Evolutionary conservation across 2,113 vertebrate species (phyloP), one percentile per base, ranked within the genome.

Genomic region (Hepsetus odoe): DNA sequence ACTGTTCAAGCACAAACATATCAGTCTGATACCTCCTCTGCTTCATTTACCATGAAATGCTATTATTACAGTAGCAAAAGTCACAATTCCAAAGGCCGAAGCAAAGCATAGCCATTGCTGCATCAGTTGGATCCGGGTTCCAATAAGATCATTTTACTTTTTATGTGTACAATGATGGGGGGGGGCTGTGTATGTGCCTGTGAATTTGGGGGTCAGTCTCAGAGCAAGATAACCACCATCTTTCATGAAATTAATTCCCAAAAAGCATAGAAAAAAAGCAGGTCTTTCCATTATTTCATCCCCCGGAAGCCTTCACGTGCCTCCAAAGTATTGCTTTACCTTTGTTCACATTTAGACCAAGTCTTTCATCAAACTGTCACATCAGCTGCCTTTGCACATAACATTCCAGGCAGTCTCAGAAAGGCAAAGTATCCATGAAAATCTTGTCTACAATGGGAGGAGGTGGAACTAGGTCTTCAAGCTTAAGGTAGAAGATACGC

Each of bases 401-500:
- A 66, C 4, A 30, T 61, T 28, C 64, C 8, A n/a, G 10, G 16
- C 51, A 18, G 33, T 26, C 72, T 97, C 91, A 98, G 91, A 98
- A 99, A 40, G 96, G 95, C 89, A 98, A 88, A 0, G 95, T 95
- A 85, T 98, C 96, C 96, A 97, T 95, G 84, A 98, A 97, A 83
- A 99, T 96, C 90, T 97, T 98, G 64, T 98, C 96, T 0, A 98
- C 93, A 0, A 98, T 95, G 2, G 95, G 95, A 0, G 97, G 97
- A 0, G 95, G 95, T 0, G 96, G 94, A 82, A 98, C 96, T 59
- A 98, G 80, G 79, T 98, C 94, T 86, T 96, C 96, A 75, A 99
- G 87, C 87, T 98, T 98, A 80, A 98, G 95, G 92, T 97, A 98
- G 88, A 99, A 96, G 85, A 99, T 98, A 44, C 96, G 95, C 86